Evolutionary conservation across 2,888 invertebrate genomes (phyloP), one percentile per base, ranked within the genome.

Genomic region (Tinea pellionella): DNA sequence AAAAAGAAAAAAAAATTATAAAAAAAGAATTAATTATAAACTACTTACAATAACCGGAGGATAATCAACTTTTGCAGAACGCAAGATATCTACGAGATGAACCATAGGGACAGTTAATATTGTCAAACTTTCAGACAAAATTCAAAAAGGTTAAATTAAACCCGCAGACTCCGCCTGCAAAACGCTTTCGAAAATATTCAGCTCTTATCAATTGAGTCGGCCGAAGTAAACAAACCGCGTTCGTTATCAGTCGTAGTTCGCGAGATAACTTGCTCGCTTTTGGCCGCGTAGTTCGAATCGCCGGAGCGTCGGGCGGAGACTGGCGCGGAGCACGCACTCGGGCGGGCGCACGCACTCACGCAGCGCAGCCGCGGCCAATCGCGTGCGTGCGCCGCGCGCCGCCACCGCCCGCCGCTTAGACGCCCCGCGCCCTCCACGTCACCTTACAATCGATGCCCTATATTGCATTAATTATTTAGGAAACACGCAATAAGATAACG

Each of bases 81-180:
- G 92, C 88, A 92, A 92, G 85, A 92, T 90, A 89, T 92, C 92
- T 87, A 92, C 91, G 89, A 92, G 92, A 88, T 93, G 93, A 90
- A 93, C 93, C 93, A 93, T 93, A 92, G 92, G 92, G 92, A 90
- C 89, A 86, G 89, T 79, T 87, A 65, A 64, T 58, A 30, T 56
- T 53, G 42, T 59, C 41, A 47, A 60, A 61, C 60, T 58, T 47
- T 37, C 30, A 16, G 19, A 32, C 1, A 57, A 57, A 18, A 55
- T 19, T 55, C 8, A 19, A 37, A 24, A 37, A 61, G 9, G 9
- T 51, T 19, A 61, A 60, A 59, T 59, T 59, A 16, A 16, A 15
- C 37, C 37, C 37, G n/a, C 9, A 37, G 37, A 9, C 37, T 37
- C 37, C 37, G 37, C 37, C 37, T 2, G 53, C 24, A n/a, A 24